phyloP scores from a whole-genome alignment of 2,888 invertebrate species.

The Dichetophora obliterata region DNA sequence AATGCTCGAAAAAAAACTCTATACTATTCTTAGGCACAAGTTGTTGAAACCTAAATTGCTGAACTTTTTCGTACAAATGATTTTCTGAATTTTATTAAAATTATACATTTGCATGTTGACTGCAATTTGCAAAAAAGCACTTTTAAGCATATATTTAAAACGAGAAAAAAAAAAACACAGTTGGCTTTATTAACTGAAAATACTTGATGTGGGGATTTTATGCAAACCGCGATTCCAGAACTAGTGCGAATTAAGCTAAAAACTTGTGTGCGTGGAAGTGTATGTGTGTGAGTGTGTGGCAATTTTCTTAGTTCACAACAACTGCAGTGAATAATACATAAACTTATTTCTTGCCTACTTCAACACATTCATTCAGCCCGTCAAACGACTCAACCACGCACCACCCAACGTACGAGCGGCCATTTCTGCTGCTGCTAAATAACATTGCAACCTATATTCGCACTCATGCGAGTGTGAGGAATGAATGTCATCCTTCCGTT shows the following conservation, averaged over 20 bases:
- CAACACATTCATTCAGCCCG: no score
- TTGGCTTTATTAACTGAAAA: no score
- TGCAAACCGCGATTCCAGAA: no score
- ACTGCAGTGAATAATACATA: not conserved
- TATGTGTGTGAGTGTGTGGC: no score
- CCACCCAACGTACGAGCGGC: not conserved
- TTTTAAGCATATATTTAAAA: no score
- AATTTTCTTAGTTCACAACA: not conserved
- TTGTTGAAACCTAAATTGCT: not conserved
- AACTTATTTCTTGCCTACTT: not conserved
- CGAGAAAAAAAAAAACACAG: no score
- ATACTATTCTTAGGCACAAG: not conserved
- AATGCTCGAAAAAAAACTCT: not conserved
- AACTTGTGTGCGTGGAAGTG: no score
- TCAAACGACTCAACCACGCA: no score
- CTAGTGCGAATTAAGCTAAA: no score
- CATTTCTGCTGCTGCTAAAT: not conserved
- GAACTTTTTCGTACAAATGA: not conserved
- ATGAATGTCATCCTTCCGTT: constrained; percentile 27
- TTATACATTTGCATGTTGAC: constrained; percentile 21
- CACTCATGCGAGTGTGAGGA: constrained; percentile 24
- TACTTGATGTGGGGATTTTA: no score
- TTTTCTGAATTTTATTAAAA: constrained; percentile 21
- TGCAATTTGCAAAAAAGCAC: constrained; percentile 1
- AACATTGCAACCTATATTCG: constrained; percentile 9